A percentile compares a stretch with the other conserved stretches of the same genome.
These are phyloP conservation scores for Stegana nigrithorax DNA, from an alignment of 2,888 invertebrate genomes.

Conservation along the genomic window DNA sequence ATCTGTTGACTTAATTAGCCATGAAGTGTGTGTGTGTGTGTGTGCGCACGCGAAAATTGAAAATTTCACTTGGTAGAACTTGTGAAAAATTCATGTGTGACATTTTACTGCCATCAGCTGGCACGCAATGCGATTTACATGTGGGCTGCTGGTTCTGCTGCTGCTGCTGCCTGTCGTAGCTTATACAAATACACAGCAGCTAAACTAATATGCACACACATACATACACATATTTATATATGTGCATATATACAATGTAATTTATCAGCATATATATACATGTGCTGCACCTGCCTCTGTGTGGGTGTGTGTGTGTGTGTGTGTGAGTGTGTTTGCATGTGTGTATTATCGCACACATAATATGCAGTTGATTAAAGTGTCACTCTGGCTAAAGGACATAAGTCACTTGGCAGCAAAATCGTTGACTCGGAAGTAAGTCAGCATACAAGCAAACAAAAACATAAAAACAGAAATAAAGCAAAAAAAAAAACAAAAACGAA, in stretches of 20 bases:
- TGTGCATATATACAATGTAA: constrained; percentile 5
- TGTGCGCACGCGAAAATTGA: not conserved
- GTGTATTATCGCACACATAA: constrained; percentile 41
- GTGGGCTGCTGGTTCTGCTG: no score
- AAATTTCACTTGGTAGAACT: not conserved
- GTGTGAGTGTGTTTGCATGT: not conserved
- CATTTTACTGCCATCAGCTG: constrained; percentile 23
- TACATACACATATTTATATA: no score
- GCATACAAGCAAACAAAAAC: constrained; percentile 9
- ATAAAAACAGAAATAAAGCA: not conserved
- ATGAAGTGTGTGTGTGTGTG: constrained; percentile 38
- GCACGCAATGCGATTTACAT: constrained; percentile 27
- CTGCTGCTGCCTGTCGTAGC: no score
- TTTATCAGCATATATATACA: constrained; percentile 25
- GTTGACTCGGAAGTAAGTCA: constrained; percentile 24
- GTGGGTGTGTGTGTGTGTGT: no score
- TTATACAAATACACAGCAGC: no score
- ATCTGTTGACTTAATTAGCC: constrained; percentile 57
- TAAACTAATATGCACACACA: no score
- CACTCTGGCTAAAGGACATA: constrained; percentile 36
- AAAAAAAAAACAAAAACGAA: not conserved
- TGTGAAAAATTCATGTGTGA: constrained; percentile 29
- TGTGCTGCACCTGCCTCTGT: constrained; percentile 10
- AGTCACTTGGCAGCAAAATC: constrained; percentile 2
- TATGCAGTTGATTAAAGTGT: constrained; percentile 57